A percentile compares a stretch with the other conserved stretches of the same genome.
phyloP scores from a whole-genome alignment of 2,113 vertebrate species.

The Cyanoliseus patagonus region DNA sequence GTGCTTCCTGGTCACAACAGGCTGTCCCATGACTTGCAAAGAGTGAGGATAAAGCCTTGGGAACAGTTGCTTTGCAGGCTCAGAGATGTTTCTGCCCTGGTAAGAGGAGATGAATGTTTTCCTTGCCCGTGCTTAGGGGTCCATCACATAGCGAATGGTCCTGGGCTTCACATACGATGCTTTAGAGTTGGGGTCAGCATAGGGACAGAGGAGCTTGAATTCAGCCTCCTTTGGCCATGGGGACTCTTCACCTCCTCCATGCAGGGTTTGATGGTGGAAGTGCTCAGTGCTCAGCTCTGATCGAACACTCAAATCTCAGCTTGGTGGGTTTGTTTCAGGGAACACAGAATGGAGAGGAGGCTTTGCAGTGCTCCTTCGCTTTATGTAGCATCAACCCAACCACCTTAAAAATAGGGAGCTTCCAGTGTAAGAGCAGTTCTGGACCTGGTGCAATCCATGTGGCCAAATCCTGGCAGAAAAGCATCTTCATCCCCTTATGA shows the following conservation, averaged over 20 bases:
- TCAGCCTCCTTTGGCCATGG: neutral
- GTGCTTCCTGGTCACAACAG: neutral
- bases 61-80: neutral
- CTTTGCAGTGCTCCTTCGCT: neutral
- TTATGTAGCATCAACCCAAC: constrained; percentile 39
- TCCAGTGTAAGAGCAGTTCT: neutral
- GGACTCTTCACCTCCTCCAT: neutral
- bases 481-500: neutral
- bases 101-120: neutral
- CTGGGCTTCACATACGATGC: neutral
- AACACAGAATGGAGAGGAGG: neutral
- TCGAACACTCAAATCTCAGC: neutral
- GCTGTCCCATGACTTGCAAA: neutral
- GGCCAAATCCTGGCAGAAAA: neutral
- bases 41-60: neutral
- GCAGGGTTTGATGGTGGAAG: neutral
- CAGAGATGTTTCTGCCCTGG: neutral
- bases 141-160: neutral
- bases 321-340: neutral
- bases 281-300: neutral
- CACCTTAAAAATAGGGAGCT: constrained; percentile 15
- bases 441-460: neutral
- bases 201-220: neutral
- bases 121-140: neutral
- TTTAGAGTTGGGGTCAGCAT: neutral